Conservation (phyloP, 2,888 invertebrate species). For the Leptinotarsa tumamoca region DNA sequence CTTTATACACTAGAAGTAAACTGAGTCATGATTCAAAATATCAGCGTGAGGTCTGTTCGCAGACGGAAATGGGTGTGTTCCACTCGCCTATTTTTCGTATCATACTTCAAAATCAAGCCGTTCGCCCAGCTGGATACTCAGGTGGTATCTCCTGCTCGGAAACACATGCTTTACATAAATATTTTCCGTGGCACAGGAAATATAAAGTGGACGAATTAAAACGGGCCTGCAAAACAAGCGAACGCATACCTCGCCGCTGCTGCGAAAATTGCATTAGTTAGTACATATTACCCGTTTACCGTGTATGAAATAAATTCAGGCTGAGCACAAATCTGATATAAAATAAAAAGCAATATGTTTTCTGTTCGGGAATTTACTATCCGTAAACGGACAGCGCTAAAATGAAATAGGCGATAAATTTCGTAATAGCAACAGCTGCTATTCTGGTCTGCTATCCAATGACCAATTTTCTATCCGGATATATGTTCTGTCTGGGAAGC, state of each 20-base stretch:
- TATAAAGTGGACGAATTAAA: conserved; percentile 19
- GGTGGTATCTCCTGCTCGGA: conserved; percentile 5
- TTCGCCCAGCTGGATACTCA: background rate
- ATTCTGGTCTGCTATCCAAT: conserved; percentile 10
- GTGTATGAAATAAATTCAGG: conserved; percentile 13
- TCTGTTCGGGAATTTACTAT: conserved; percentile 25
- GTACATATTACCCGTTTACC: conserved; percentile 19
- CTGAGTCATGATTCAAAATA: background rate
- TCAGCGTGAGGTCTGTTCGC: background rate
- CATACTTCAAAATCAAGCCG: background rate
- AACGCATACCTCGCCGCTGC: background rate
- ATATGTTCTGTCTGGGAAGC: background rate
- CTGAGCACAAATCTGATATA: conserved; percentile 21
- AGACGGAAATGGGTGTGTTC: background rate
- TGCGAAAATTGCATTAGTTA: conserved; percentile 22
- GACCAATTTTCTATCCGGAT: conserved; percentile 3
- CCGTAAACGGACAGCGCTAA: conserved; percentile 27
- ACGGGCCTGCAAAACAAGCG: conserved; percentile 22
- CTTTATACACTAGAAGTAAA: too few relatives aligned
- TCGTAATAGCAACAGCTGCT: conserved; percentile 29
- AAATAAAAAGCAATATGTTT: conserved; percentile 23
- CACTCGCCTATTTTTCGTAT: background rate
- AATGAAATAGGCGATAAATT: conserved; percentile 27
- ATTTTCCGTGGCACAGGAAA: conserved; percentile 15
- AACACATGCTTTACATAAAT: conserved; percentile 15